Conservation (phyloP, 2,113 vertebrate genomes). For the Gymnocephalus cernua region DNA sequence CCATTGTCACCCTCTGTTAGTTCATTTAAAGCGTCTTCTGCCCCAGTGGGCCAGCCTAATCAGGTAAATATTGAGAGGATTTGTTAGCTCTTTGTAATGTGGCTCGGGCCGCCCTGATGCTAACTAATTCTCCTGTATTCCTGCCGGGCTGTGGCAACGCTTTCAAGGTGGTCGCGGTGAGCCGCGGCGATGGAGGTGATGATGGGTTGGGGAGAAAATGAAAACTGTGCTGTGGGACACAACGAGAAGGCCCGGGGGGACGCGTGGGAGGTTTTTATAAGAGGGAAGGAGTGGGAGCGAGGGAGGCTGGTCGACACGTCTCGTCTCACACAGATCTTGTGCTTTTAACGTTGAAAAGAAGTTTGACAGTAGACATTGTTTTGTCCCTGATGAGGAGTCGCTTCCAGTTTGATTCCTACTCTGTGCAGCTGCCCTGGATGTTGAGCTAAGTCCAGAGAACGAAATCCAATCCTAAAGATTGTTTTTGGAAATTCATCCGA, state of each 20-base stretch:
- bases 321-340: neutral
- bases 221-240: constrained; percentile 15
- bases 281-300: neutral
- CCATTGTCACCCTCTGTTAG: constrained; percentile 8
- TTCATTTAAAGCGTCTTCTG: constrained; percentile 10
- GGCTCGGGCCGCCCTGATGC: neutral
- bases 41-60: constrained; percentile 24
- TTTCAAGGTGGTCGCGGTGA: constrained; percentile 8
- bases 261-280: constrained; percentile 29
- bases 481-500: neutral
- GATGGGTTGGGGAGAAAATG: constrained; percentile 8
- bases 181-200: constrained; percentile 46
- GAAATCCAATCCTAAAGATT: constrained; percentile 24
- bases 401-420: constrained; percentile 12
- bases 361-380: neutral
- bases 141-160: neutral
- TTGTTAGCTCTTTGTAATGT: constrained; percentile 43
- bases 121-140: constrained; percentile 29
- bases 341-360: neutral
- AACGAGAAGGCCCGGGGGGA: constrained; percentile 19
- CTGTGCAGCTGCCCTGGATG: neutral
- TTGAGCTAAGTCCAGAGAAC: neutral
- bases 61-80: constrained; percentile 60
- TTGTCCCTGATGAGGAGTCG: constrained; percentile 13
- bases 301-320: neutral